These are phyloP conservation scores for Myiozetetes cayanensis DNA, from an alignment of 2,113 vertebrate species.

Conservation along the genomic window DNA sequence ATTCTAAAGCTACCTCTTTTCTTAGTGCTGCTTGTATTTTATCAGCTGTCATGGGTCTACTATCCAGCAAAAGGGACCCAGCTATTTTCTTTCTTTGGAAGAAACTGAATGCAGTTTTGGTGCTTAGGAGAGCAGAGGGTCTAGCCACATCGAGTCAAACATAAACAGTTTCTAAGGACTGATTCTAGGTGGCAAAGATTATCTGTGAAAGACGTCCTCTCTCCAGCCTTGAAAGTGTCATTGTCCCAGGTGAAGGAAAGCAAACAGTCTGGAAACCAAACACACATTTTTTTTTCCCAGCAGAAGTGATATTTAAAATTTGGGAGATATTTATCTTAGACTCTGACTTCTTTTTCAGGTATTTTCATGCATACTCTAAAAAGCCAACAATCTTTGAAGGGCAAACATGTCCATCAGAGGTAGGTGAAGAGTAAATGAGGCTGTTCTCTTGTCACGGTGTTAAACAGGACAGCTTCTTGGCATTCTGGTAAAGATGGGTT, in stretches of 20 bases:
- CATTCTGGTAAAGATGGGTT: not conserved
- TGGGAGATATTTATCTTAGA: not conserved
- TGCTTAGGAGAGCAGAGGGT: not conserved
- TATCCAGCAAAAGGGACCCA: not conserved
- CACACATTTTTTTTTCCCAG: rapidly evolving
- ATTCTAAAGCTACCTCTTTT: not conserved
- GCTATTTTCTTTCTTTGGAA: not conserved
- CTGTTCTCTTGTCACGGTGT: not conserved
- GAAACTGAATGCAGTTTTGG: not conserved
- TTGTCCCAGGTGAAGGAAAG: not conserved
- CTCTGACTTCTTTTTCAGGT: not conserved
- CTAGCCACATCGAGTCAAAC: not conserved
- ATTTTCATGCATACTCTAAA: not conserved
- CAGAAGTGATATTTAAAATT: not conserved
- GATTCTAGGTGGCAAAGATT: not conserved
- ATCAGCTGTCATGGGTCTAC: not conserved
- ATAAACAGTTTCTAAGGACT: not conserved
- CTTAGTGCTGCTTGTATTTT: not conserved
- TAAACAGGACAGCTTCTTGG: not conserved
- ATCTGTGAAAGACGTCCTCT: not conserved
- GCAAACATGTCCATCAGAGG: not conserved
- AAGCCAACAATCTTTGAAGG: not conserved
- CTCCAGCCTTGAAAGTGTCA: not conserved
- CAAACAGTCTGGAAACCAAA: not conserved
- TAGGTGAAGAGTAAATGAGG: not conserved